Evolutionary conservation across 2,113 vertebrate genomes (phyloP).

Genomic region (Eulacestoma nigropectus): DNA sequence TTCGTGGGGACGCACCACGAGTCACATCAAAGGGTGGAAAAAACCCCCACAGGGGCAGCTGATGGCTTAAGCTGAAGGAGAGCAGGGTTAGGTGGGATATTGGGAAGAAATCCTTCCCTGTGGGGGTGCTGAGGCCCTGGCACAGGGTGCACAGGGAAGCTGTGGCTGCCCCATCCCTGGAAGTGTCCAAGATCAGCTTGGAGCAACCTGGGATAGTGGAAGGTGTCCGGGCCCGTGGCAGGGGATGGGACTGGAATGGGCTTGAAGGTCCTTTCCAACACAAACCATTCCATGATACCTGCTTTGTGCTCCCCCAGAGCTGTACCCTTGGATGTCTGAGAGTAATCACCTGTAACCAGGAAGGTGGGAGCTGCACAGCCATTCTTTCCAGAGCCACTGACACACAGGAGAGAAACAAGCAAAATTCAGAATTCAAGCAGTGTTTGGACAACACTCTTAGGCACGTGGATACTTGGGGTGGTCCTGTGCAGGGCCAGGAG

Average conservation of each 20-base stretch:
- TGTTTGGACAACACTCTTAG: background rate
- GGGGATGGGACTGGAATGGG: background rate
- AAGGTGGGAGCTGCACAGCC: background rate
- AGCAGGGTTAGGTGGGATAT: background rate
- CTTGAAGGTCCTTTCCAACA: background rate
- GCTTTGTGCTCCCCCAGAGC: background rate
- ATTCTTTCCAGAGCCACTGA: accelerated
- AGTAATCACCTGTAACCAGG: background rate
- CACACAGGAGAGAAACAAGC: background rate
- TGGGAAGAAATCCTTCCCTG: background rate
- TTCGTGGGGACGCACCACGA: background rate
- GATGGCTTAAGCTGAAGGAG: background rate
- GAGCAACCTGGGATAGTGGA: background rate
- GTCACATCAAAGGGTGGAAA: background rate
- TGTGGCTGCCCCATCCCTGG: background rate
- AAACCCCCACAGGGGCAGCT: background rate
- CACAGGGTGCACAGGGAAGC: background rate
- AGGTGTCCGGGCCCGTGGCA: background rate
- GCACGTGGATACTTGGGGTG: background rate
- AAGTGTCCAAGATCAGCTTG: background rate
- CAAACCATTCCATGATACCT: background rate
- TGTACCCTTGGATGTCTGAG: background rate
- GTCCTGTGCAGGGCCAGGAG: background rate
- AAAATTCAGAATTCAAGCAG: background rate
- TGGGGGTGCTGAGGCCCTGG: background rate